Conservation (phyloP, 2,888 invertebrate species). For the Pammene fasciana region DNA sequence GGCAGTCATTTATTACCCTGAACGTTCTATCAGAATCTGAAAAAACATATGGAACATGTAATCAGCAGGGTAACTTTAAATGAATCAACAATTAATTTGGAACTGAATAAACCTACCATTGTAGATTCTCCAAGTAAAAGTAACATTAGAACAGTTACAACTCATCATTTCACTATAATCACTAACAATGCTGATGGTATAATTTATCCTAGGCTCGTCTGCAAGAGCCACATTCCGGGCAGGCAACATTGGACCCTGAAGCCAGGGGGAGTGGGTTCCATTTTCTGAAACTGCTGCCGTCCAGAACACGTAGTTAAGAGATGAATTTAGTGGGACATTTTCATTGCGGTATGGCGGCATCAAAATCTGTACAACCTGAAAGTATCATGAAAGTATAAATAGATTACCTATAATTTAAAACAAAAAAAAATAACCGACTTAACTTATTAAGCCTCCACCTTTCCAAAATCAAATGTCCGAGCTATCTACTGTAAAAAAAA, state of each 20-base stretch:
- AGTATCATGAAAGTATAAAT: too few species aligned
- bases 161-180: slow-evolving; percentile 33
- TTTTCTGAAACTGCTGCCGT: slow-evolving; percentile 47
- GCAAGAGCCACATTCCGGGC: slow-evolving; percentile 43
- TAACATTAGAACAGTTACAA: slow-evolving; percentile 19
- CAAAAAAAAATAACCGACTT: too few species aligned
- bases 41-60: slow-evolving; percentile 37
- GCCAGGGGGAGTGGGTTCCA: slow-evolving; percentile 53
- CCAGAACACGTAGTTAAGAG: slow-evolving; percentile 52
- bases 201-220: slow-evolving; percentile 7
- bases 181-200: slow-evolving; percentile 41
- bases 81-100: too few species aligned
- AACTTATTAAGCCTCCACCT: too few species aligned
- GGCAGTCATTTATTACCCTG: slow-evolving; percentile 53
- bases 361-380: slow-evolving; percentile 10
- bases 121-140: slow-evolving; percentile 9
- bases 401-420: too few species aligned
- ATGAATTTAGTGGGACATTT: background rate
- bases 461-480: too few species aligned
- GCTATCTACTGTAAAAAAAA: background rate
- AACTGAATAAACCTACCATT: background rate
- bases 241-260: slow-evolving; percentile 47
- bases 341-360: background rate
- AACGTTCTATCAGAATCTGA: slow-evolving; percentile 52
- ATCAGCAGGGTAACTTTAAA: background rate